Evolutionary conservation across 2,888 invertebrate species (phyloP), one percentile per base, ranked within the genome.

Genomic region (Apamea crenata): DNA sequence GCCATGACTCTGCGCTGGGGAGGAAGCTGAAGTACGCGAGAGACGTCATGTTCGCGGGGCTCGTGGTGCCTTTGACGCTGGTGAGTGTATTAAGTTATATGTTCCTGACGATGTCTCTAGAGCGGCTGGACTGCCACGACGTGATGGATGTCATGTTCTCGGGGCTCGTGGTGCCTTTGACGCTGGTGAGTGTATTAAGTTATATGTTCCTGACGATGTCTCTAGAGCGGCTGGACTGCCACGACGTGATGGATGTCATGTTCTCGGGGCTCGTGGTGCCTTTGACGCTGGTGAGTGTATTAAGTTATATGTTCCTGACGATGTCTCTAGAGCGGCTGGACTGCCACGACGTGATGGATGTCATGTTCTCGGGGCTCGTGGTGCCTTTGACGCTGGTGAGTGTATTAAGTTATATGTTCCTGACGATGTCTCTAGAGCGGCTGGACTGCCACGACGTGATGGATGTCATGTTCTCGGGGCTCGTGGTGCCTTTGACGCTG

Each of bases 271-370:
- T 95, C 16, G 95, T 96, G 1, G 89, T 96, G 2, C 96, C 96
- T 0, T 92, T 93, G 25, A 96, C 96, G 0, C 65, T 94, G 92
- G 96, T 96, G 63, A 94, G 93, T 59, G 36, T 1, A 25, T 36
- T 40, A 40, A 36, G 14, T 67, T 16, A 50, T 50, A 50, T 93
- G 0, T 96, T 96, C 90, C 93, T 96, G 65, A 90, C 92, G 10
- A 90, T 96, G 53, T 94, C 96, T 0, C 84, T 96, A 56, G 95
- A 96, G 86, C 96, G 96, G 96, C 70, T 92, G 36, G n/a, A n/a
- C n/a, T n/a, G n/a, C n/a, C n/a, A n/a, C n/a, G n/a, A n/a, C n/a
- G n/a, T n/a, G n/a, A n/a, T n/a, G n/a, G n/a, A n/a, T n/a, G n/a
- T n/a, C n/a, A n/a, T n/a, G n/a, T n/a, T n/a, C n/a, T n/a, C n/a